These are phyloP conservation scores for Ochropleura leucogaster DNA, from an alignment of 2,888 invertebrate genomes.

Conservation along the genomic window DNA sequence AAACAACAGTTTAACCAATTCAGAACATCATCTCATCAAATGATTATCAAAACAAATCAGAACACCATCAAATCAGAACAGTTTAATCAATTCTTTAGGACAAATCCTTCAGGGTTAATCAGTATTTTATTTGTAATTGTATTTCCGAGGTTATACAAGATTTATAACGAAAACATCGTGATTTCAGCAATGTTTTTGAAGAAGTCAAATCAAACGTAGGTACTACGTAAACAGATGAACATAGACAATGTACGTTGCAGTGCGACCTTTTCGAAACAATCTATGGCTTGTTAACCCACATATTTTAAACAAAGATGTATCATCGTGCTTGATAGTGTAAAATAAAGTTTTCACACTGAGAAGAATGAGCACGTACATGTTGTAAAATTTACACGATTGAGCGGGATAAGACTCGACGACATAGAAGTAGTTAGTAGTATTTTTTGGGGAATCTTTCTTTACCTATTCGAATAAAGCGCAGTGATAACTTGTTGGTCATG, in stretches of 20 bases:
- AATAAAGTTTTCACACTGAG: background rate
- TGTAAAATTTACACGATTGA: background rate
- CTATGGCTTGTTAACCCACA: background rate
- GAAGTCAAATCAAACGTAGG: background rate
- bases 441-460: background rate
- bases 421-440: too few species aligned
- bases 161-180: background rate
- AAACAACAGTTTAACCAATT: too few species aligned
- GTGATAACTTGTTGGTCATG: slow-evolving; percentile 32
- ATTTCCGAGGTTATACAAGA: background rate
- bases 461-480: background rate
- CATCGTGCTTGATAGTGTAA: background rate
- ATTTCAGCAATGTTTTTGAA: background rate
- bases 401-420: background rate
- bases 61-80: too few species aligned
- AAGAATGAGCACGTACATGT: background rate
- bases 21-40: too few species aligned
- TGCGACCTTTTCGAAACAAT: background rate
- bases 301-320: background rate
- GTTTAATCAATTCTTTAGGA: too few species aligned
- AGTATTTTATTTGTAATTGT: background rate
- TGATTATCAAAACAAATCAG: too few species aligned
- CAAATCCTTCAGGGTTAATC: background rate
- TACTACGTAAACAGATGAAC: background rate
- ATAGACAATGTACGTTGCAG: background rate